Conservation (phyloP, 2,113 vertebrate genomes). For the Bucco capensis region DNA sequence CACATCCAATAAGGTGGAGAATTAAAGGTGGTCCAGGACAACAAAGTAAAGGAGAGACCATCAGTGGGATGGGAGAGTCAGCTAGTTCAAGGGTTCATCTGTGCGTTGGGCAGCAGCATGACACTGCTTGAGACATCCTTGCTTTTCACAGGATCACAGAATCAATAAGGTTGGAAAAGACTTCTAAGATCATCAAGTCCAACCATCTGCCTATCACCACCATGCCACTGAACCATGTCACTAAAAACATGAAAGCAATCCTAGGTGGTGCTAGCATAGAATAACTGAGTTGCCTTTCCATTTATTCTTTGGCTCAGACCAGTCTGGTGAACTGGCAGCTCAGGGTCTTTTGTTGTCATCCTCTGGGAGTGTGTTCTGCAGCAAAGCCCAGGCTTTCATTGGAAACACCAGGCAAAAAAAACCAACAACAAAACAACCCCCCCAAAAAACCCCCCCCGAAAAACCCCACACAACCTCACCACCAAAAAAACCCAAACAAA, state of each 20-base stretch:
- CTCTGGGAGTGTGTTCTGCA: neutral
- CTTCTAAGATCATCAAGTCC: no score
- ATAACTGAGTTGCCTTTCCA: neutral
- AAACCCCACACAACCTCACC: neutral
- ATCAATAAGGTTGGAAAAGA: no score
- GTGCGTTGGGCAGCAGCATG: neutral
- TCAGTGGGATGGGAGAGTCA: rapidly evolving
- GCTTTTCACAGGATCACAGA: no score
- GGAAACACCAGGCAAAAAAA: neutral
- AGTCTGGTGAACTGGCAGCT: neutral
- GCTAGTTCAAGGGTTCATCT: neutral
- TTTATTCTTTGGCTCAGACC: neutral
- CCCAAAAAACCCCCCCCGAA: no score
- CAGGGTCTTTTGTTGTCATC: neutral
- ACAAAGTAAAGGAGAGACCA: neutral
- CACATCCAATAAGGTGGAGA: neutral
- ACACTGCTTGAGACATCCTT: neutral
- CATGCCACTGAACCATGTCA: no score
- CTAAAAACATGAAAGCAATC: neutral
- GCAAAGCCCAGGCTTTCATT: neutral
- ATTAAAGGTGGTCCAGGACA: neutral
- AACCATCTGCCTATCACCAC: no score
- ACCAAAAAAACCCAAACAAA: neutral
- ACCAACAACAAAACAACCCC: neutral
- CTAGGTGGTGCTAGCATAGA: neutral